A percentile compares a stretch with the other conserved stretches of the same genome.
These are phyloP conservation scores for Cecropterus lyciades DNA, from an alignment of 1,140 invertebrate genomes.

Conservation along the genomic window DNA sequence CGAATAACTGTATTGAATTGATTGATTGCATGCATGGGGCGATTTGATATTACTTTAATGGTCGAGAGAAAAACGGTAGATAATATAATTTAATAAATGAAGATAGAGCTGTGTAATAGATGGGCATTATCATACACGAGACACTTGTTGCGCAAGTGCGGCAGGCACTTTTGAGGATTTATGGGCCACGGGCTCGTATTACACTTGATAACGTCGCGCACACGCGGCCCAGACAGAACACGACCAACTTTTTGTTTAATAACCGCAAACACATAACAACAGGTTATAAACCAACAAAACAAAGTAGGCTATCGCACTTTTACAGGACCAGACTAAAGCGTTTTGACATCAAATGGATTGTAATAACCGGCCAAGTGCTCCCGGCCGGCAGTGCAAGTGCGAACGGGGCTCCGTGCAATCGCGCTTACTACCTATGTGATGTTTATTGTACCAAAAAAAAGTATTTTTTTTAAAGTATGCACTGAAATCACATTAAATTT, in stretches of 20 bases:
- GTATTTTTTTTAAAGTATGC: too few species aligned
- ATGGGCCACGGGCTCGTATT: slow-evolving; percentile 69
- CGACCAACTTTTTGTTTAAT: slow-evolving; percentile 50
- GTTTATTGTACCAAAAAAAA: too few species aligned
- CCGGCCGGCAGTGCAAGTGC: too few species aligned
- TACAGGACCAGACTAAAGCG: background rate
- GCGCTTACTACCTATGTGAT: too few species aligned
- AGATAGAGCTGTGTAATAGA: slow-evolving; percentile 45
- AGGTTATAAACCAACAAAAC: slow-evolving; percentile 42
- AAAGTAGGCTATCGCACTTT: slow-evolving; percentile 32
- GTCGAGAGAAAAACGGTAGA: slow-evolving; percentile 8
- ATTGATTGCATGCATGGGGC: slow-evolving; percentile 14
- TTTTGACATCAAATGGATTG: slow-evolving; percentile 8
- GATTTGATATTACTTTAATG: slow-evolving; percentile 5
- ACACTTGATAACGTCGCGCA: slow-evolving; percentile 74
- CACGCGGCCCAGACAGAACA: slow-evolving; percentile 49
- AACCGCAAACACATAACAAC: slow-evolving; percentile 52
- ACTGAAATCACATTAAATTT: too few species aligned
- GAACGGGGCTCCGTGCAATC: too few species aligned
- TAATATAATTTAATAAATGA: slow-evolving; percentile 37
- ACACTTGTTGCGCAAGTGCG: slow-evolving; percentile 72
- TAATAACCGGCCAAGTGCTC: too few species aligned
- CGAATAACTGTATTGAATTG: slow-evolving; percentile 27
- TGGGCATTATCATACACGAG: slow-evolving; percentile 43
- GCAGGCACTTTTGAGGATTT: slow-evolving; percentile 67